Conservation (phyloP, 2,797 vertebrate genomes). For the Lutjanus argentimaculatus region DNA sequence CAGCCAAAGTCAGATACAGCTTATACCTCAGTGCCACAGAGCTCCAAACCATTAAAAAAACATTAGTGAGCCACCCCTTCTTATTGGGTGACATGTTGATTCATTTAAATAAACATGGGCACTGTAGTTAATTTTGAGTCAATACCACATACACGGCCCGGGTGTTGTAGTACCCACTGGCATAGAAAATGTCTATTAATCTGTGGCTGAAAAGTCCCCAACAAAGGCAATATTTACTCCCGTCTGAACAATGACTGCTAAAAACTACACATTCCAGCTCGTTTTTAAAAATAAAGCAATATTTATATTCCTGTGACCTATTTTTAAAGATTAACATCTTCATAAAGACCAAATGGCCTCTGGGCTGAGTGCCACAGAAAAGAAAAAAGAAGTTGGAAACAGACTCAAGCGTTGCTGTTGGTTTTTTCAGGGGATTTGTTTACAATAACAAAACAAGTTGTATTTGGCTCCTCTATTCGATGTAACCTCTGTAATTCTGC, state of each 20-base stretch:
- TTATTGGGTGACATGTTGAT: not conserved
- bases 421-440: constrained; percentile 2
- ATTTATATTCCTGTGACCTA: constrained; percentile 19
- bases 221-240: constrained; percentile 10
- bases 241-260: constrained; percentile 4
- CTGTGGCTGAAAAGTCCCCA: constrained; percentile 1
- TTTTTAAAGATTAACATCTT: constrained; percentile 23
- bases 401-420: not conserved
- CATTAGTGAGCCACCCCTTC: not conserved
- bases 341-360: not conserved
- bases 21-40: constrained; percentile 1
- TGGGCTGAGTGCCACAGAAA: not conserved
- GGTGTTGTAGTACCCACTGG: constrained; percentile 17
- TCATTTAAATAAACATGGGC: constrained; percentile 13
- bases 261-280: not conserved
- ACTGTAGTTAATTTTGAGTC: constrained; percentile 20
- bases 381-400: not conserved
- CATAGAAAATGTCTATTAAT: constrained; percentile 14
- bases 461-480: too few relatives aligned
- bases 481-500: too few relatives aligned
- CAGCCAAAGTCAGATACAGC: constrained; percentile 5
- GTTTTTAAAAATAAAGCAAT: not conserved
- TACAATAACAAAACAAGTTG: too few relatives aligned
- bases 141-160: not conserved
- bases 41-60: constrained; percentile 7